Percentiles rank a stretch among this genome's conserved stretches.
Evolutionary conservation across 37 sponge, comb jelly and placozoan genomes (phyloP).

Genomic region (Crambe crambe): DNA sequence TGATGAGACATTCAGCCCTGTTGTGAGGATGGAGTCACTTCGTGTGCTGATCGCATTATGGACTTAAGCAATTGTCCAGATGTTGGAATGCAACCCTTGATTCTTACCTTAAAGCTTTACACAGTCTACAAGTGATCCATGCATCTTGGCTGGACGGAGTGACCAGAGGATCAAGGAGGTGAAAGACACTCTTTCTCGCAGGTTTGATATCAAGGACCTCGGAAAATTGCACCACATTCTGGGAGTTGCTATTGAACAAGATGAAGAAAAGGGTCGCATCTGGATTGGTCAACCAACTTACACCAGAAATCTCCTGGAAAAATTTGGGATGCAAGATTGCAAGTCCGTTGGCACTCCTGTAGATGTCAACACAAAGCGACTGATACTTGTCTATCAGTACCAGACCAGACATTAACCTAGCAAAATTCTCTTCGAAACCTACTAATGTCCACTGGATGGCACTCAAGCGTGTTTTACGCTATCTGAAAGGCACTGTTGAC

Average conservation of each 20-base stretch:
- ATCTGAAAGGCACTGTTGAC: slow-evolving; percentile 24
- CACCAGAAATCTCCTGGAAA: slow-evolving; percentile 33
- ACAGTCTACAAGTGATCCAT: slow-evolving; percentile 58
- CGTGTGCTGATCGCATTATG: slow-evolving; percentile 34
- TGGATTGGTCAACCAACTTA: slow-evolving; percentile 59
- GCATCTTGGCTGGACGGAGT: slow-evolving; percentile 26
- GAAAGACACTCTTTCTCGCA: slow-evolving; percentile 17
- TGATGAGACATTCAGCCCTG: slow-evolving; percentile 59
- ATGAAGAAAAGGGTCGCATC: slow-evolving; percentile 7
- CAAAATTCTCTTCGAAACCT: slow-evolving; percentile 14
- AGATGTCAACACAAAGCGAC: slow-evolving; percentile 7
- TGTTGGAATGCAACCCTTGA: slow-evolving; percentile 61
- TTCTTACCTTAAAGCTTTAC: slow-evolving; percentile 52
- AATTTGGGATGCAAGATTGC: slow-evolving; percentile 45
- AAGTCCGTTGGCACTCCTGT: slow-evolving; percentile 44
- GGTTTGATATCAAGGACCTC: slow-evolving; percentile 40
- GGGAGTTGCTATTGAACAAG: slow-evolving; percentile 33
- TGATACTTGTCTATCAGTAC: slow-evolving; percentile 46
- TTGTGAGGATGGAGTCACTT: slow-evolving; percentile 42
- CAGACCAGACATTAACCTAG: slow-evolving; percentile 62
- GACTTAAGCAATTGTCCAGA: slow-evolving; percentile 26
- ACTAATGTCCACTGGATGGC: slow-evolving; percentile 41
- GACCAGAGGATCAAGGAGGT: slow-evolving; percentile 23
- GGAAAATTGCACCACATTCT: slow-evolving; percentile 44
- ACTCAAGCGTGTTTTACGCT: slow-evolving; percentile 21